Percentiles rank a stretch among this genome's conserved stretches.
phyloP scores from a whole-genome alignment of 2,797 vertebrate species.

The Pangasius krempfi region DNA sequence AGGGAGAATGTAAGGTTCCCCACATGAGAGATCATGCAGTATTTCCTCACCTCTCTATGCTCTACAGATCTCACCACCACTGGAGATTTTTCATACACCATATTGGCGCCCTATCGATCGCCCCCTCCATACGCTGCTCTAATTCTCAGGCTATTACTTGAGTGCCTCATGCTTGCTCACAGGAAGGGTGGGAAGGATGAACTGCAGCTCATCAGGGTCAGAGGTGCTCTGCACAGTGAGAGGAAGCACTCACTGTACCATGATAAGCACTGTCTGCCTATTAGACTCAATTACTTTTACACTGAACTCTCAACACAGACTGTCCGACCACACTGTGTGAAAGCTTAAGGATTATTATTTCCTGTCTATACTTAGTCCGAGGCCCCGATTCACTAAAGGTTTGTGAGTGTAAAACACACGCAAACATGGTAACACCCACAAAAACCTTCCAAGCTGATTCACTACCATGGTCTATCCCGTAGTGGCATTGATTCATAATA shows the following conservation, averaged over 20 bases:
- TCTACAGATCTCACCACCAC: conserved; percentile 64
- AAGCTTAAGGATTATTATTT: conserved; percentile 27
- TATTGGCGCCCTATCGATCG: conserved; percentile 77
- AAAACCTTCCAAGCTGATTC: neutral
- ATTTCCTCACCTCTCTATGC: conserved; percentile 43
- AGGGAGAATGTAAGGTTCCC: neutral
- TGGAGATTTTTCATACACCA: conserved; percentile 76
- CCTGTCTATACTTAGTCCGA: neutral
- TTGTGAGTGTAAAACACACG: neutral
- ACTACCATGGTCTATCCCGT: neutral
- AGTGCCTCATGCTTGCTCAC: conserved; percentile 69
- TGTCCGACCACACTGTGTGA: conserved; percentile 5
- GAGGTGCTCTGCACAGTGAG: conserved; percentile 71
- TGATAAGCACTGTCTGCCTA: conserved; percentile 43
- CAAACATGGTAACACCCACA: neutral
- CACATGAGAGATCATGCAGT: no score
- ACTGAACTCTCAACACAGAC: conserved; percentile 20
- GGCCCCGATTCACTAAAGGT: neutral
- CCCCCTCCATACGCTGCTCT: conserved; percentile 66
- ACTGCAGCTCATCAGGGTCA: conserved; percentile 67
- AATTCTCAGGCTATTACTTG: conserved; percentile 79
- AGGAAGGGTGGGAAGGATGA: conserved; percentile 58
- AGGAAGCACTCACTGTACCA: conserved; percentile 65
- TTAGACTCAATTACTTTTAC: conserved; percentile 53
- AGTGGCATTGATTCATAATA: neutral